Percentiles rank a stretch among this genome's conserved stretches.
These are phyloP conservation scores for Alitta virens DNA, from an alignment of 2,888 invertebrate genomes.

Conservation along the genomic window DNA sequence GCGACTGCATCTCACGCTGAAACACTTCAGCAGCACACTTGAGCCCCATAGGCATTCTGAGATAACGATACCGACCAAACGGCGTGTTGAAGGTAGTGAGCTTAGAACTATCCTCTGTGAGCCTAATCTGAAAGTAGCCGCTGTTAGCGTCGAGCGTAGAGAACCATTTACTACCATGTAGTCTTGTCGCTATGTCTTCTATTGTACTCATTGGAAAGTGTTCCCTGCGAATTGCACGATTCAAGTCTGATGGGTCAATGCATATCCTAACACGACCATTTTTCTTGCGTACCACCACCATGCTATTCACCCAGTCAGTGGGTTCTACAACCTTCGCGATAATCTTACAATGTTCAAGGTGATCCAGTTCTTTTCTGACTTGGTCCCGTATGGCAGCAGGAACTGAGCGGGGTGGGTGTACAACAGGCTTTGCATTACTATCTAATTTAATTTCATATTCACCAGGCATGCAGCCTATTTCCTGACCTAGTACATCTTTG, in stretches of 20 bases:
- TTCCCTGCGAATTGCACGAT: background rate
- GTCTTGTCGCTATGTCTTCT: background rate
- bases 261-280: conserved; percentile 2
- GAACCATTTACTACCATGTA: background rate
- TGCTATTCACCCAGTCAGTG: too few relatives aligned
- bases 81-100: background rate
- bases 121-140: background rate
- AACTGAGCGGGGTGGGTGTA: too few relatives aligned
- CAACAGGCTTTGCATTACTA: too few relatives aligned
- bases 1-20: background rate
- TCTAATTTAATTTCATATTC: too few relatives aligned
- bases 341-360: too few relatives aligned
- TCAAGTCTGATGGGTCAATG: background rate
- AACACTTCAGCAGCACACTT: background rate
- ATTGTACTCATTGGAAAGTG: background rate
- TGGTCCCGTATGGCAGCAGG: too few relatives aligned
- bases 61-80: background rate
- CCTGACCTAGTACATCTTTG: too few relatives aligned
- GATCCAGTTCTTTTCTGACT: too few relatives aligned
- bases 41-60: background rate
- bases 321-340: too few relatives aligned
- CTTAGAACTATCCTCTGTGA: background rate
- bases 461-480: too few relatives aligned
- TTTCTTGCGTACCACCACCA: too few relatives aligned
- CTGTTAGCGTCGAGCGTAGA: background rate